A percentile compares a stretch with the other conserved stretches of the same genome.
These are phyloP conservation scores for Megathymus violae DNA, from an alignment of 1,140 invertebrate genomes.

Conservation along the genomic window DNA sequence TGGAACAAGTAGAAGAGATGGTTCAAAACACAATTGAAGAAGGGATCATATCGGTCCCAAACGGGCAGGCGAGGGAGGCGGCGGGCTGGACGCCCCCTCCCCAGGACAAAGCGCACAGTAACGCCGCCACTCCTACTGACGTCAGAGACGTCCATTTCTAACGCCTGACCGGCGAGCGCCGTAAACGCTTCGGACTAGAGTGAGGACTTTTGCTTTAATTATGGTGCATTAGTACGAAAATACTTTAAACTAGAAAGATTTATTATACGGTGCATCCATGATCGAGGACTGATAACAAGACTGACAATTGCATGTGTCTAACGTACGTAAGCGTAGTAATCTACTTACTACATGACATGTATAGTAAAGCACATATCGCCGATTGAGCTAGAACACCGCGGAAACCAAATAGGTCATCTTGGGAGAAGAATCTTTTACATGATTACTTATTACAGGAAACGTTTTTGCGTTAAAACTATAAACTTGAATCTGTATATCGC, in stretches of 20 bases:
- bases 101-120: constrained; percentile 86
- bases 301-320: constrained; percentile 78
- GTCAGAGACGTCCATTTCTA: constrained; percentile 90
- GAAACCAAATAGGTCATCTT: background rate
- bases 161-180: constrained; percentile 46
- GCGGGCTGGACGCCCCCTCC: constrained; percentile 86
- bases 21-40: constrained; percentile 84
- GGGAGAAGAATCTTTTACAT: background rate
- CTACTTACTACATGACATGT: constrained; percentile 60
- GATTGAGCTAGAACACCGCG: background rate
- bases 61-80: constrained; percentile 82
- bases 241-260: constrained; percentile 76
- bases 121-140: constrained; percentile 92
- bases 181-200: constrained; percentile 25
- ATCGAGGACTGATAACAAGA: constrained; percentile 80
- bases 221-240: constrained; percentile 76
- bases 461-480: no score
- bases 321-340: constrained; percentile 52
- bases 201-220: constrained; percentile 61
- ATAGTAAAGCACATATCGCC: constrained; percentile 55
- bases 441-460: no score
- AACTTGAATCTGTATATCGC: no score
- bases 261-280: constrained; percentile 66
- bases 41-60: constrained; percentile 62
- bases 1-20: constrained; percentile 90